Conservation (phyloP, 53 echinoderm and acorn worm species). For the Zoroaster sp. region DNA sequence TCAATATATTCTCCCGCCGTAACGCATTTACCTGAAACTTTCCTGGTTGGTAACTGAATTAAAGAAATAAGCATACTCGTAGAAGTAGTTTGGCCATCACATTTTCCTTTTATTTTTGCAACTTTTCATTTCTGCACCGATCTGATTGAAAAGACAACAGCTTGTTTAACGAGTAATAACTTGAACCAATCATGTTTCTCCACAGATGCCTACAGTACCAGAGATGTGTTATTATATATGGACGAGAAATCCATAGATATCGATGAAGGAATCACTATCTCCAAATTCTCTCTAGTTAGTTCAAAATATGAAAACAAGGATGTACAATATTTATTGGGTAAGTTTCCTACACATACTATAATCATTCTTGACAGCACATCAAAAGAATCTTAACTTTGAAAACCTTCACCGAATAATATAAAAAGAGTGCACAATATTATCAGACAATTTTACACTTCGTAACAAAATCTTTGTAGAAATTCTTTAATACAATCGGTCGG, state of each 20-base stretch:
- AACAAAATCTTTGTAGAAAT: too few relatives aligned
- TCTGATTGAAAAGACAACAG: neutral
- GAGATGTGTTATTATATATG: slow-evolving; percentile 15
- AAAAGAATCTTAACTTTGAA: neutral
- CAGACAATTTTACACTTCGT: too few relatives aligned
- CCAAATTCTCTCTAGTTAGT: slow-evolving; percentile 17
- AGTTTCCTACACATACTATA: neutral
- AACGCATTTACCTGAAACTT: too few relatives aligned
- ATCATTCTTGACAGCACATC: neutral
- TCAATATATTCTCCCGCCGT: too few relatives aligned
- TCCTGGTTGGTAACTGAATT: too few relatives aligned
- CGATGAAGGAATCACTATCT: slow-evolving; percentile 23
- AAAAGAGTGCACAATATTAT: too few relatives aligned
- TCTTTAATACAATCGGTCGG: too few relatives aligned
- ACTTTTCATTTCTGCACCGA: neutral
- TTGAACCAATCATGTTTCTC: neutral
- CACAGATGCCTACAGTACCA: slow-evolving; percentile 55
- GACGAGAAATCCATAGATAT: slow-evolving; percentile 23
- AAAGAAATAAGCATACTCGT: too few relatives aligned
- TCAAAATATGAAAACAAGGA: neutral
- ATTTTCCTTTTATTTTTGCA: too few relatives aligned
- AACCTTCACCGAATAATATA: neutral
- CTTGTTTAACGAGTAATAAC: neutral
- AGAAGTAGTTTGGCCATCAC: too few relatives aligned
- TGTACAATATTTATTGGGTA: slow-evolving; percentile 11